Evolutionary conservation across 2,888 invertebrate species (phyloP).

Genomic region (Serrognathus titanus): DNA sequence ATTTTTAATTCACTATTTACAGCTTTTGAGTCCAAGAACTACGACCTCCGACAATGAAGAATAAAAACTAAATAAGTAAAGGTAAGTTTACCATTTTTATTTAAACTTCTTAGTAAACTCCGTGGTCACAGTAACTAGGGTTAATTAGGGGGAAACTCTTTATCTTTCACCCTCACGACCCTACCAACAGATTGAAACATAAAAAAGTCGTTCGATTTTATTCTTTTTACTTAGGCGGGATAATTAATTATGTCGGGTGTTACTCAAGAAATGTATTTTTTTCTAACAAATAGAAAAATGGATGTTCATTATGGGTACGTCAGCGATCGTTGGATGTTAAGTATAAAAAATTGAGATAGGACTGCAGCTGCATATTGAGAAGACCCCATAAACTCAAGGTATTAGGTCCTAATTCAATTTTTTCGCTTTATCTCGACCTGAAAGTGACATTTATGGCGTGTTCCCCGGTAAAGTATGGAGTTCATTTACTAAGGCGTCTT

Average conservation of each 20-base stretch:
- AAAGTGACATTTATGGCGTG: constrained; percentile 29
- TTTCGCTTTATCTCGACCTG: constrained; percentile 26
- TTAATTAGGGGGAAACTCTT: too few species aligned
- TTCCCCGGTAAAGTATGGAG: constrained; percentile 28
- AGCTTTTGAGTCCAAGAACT: too few species aligned
- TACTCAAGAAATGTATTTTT: not conserved
- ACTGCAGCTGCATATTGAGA: not conserved
- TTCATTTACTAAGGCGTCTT: constrained; percentile 25
- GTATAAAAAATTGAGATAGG: not conserved
- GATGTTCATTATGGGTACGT: too few species aligned
- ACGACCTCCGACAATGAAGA: too few species aligned
- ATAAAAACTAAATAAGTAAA: too few species aligned
- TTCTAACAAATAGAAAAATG: too few species aligned
- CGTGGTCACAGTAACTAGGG: too few species aligned
- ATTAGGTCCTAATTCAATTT: constrained; percentile 24
- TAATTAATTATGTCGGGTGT: not conserved
- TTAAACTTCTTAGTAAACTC: too few species aligned
- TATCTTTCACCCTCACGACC: too few species aligned
- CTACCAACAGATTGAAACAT: not conserved
- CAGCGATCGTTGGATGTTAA: too few species aligned
- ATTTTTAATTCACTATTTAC: too few species aligned
- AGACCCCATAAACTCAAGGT: not conserved
- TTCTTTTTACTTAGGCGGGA: not conserved
- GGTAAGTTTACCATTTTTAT: too few species aligned
- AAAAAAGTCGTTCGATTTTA: not conserved